Conservation (phyloP, 2,888 invertebrate genomes). For the Lepidonotus clava region DNA sequence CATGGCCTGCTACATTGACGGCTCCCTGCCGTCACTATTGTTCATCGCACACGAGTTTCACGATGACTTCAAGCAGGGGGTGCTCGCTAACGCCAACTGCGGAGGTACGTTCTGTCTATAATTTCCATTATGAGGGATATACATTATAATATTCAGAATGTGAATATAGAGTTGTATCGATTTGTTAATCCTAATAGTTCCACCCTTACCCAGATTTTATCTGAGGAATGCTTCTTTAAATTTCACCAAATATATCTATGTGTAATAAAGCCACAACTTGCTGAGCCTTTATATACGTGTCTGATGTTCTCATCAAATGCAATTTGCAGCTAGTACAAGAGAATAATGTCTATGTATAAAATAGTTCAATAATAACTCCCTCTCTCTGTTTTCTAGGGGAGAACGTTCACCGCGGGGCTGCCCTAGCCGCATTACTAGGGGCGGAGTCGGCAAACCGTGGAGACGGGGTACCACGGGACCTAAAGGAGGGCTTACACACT, state of each 20-base stretch:
- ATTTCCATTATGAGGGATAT: too few relatives aligned
- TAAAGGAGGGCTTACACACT: conserved; percentile 69
- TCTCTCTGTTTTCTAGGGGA: conserved; percentile 69
- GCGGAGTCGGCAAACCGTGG: conserved; percentile 69
- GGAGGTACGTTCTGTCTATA: conserved; percentile 74
- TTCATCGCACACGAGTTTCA: conserved; percentile 72
- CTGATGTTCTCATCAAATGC: background rate
- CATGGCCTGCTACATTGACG: conserved; percentile 74
- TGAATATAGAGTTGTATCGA: background rate
- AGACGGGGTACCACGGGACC: conserved; percentile 63
- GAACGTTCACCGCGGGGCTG: conserved; percentile 75
- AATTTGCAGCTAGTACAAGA: background rate
- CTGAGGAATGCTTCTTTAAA: background rate
- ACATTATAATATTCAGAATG: too few relatives aligned
- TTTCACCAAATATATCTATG: background rate
- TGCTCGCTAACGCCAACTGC: conserved; percentile 75
- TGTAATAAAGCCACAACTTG: background rate
- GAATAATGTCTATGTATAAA: background rate
- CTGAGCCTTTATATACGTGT: background rate
- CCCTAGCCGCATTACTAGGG: conserved; percentile 73
- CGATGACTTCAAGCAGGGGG: conserved; percentile 71
- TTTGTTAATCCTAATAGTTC: background rate
- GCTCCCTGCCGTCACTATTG: conserved; percentile 71
- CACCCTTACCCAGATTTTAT: background rate
- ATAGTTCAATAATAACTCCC: background rate